Evolutionary conservation across 2,888 invertebrate species (phyloP).

Genomic region (Phasia obesa): DNA sequence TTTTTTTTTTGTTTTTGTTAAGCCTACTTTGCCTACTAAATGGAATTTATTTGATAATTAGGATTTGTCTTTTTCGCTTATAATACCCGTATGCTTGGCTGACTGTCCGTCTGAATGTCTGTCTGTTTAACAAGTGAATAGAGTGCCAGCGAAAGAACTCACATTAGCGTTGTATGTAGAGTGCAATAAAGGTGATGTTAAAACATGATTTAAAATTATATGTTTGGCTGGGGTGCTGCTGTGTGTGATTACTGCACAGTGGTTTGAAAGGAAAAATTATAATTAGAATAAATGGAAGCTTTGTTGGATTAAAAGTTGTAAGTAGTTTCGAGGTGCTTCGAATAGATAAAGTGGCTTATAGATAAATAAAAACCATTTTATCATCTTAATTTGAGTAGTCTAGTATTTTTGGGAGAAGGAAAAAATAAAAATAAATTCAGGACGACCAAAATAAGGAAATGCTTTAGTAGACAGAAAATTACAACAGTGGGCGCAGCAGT

Average conservation of each 20-base stretch:
- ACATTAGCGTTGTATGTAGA: constrained; percentile 53
- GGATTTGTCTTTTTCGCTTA: constrained; percentile 79
- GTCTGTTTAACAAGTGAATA: constrained; percentile 34
- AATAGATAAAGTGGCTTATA: too few species aligned
- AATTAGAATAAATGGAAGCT: too few species aligned
- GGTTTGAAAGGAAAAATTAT: too few species aligned
- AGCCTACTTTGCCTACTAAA: constrained; percentile 75
- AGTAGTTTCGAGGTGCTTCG: too few species aligned
- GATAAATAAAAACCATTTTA: too few species aligned
- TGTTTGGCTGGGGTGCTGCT: constrained; percentile 27
- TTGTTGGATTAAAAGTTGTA: too few species aligned
- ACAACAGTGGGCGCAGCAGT: too few species aligned
- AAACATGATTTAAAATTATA: constrained; percentile 66
- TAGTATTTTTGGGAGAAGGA: too few species aligned
- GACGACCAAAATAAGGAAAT: too few species aligned
- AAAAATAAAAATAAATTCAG: too few species aligned
- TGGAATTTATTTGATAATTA: constrained; percentile 81
- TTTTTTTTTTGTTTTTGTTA: background rate
- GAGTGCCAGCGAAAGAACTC: constrained; percentile 38
- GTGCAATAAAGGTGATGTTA: constrained; percentile 69
- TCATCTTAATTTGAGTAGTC: too few species aligned
- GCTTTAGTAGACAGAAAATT: too few species aligned
- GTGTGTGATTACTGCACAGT: constrained; percentile 22
- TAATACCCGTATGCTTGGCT: constrained; percentile 43
- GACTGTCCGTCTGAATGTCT: background rate